These are phyloP conservation scores for Drosophila lacteicornis DNA, from an alignment of 1,140 invertebrate species.

Conservation along the genomic window DNA sequence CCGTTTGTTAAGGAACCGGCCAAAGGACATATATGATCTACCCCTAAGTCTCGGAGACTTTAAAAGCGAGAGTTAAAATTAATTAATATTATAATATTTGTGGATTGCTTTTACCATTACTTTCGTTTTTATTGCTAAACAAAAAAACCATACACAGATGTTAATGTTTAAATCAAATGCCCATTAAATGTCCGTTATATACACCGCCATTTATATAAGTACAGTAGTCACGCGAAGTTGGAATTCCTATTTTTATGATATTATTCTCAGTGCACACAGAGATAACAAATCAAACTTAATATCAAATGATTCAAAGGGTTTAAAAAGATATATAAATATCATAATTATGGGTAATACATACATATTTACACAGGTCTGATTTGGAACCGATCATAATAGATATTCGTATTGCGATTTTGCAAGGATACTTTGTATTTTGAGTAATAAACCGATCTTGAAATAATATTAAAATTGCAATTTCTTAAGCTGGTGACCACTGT, in stretches of 20 bases:
- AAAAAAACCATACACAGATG: slow-evolving; percentile 27
- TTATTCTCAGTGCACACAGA: slow-evolving; percentile 3
- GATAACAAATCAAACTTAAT: slow-evolving; percentile 5
- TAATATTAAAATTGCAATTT: background rate
- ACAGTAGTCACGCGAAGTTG: slow-evolving; percentile 10
- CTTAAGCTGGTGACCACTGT: slow-evolving; percentile 15
- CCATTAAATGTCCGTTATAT: slow-evolving; percentile 44
- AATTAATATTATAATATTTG: background rate
- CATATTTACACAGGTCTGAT: slow-evolving; percentile 5
- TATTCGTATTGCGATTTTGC: background rate
- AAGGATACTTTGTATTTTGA: background rate
- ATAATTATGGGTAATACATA: background rate
- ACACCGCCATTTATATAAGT: slow-evolving; percentile 20
- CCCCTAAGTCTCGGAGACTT: too few species aligned
- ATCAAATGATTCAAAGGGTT: background rate
- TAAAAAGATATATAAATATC: background rate
- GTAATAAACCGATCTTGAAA: background rate
- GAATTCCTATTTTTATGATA: background rate
- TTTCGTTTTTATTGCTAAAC: slow-evolving; percentile 52
- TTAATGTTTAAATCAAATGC: slow-evolving; percentile 43
- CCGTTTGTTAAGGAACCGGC: too few species aligned
- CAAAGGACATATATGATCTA: too few species aligned
- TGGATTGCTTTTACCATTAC: slow-evolving; percentile 20
- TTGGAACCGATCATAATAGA: background rate
- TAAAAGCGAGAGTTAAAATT: too few species aligned